Evolutionary conservation across 2,888 invertebrate species (phyloP).

Genomic region (Coelopa pilipes): DNA sequence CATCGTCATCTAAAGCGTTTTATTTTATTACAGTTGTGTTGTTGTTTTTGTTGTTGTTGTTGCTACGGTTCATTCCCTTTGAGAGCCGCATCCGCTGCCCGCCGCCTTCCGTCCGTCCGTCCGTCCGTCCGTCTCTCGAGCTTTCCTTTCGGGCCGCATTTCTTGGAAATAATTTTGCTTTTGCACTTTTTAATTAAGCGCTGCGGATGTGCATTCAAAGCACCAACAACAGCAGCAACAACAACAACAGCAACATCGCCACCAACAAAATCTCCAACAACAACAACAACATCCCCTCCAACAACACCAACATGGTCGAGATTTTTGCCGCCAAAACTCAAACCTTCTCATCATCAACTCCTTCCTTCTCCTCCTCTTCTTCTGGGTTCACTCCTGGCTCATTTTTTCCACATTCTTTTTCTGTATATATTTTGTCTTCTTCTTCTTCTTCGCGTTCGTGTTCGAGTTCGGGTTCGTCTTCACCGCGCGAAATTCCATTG

Average conservation of each 20-base stretch:
- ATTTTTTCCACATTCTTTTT: too few relatives aligned
- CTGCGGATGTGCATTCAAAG: conserved; percentile 24
- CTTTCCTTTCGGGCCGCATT: conserved; percentile 35
- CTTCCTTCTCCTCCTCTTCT: too few relatives aligned
- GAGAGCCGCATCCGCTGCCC: neutral
- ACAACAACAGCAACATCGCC: neutral
- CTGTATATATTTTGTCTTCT: too few relatives aligned
- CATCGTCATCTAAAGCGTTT: neutral
- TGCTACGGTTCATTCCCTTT: neutral
- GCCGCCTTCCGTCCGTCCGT: neutral
- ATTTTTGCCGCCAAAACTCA: too few relatives aligned
- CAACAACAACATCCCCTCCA: neutral
- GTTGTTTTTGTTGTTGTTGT: neutral
- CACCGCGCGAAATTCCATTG: conserved; percentile 43
- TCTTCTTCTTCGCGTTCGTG: too few relatives aligned
- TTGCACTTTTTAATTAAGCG: conserved; percentile 44
- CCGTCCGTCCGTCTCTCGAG: neutral
- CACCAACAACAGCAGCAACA: neutral
- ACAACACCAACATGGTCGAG: neutral
- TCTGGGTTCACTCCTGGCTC: too few relatives aligned
- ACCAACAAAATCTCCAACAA: too few relatives aligned
- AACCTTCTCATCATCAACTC: too few relatives aligned
- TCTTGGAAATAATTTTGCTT: conserved; percentile 39
- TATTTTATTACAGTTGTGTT: neutral
- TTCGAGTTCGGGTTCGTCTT: too few relatives aligned